A percentile compares a stretch with the other conserved stretches of the same genome.
phyloP scores from a whole-genome alignment of 2,888 invertebrate species.

The Drosophila gaucha region DNA sequence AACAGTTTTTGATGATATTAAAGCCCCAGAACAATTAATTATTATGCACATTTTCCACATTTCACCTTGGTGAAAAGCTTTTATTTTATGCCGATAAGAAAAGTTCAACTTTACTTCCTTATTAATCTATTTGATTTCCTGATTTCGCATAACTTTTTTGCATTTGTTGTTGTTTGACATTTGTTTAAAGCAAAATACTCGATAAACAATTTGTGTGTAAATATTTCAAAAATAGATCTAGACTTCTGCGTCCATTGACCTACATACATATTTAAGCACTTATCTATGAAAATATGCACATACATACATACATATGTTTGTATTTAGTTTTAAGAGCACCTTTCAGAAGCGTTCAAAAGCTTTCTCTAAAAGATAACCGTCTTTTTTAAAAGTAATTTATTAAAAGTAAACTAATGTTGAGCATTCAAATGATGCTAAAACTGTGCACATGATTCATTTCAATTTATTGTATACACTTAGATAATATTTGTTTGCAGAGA shows the following conservation, averaged over 20 bases:
- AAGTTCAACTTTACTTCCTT: background rate
- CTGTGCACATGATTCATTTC: background rate
- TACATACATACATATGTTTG: background rate
- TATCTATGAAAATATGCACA: conserved; percentile 1
- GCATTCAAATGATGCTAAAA: background rate
- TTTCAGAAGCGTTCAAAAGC: background rate
- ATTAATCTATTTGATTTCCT: background rate
- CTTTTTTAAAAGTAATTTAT: too few relatives aligned
- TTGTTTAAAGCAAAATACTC: background rate
- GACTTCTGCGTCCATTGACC: conserved; percentile 49
- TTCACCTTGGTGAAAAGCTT: background rate
- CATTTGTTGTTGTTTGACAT: conserved; percentile 31
- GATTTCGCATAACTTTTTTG: background rate
- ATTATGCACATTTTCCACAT: background rate
- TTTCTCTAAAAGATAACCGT: background rate
- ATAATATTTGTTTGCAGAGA: conserved; percentile 37
- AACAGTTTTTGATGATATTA: too few relatives aligned
- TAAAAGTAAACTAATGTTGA: background rate
- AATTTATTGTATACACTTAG: conserved; percentile 41
- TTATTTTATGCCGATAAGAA: too few relatives aligned
- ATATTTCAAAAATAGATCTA: conserved; percentile 36
- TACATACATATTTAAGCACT: conserved; percentile 30
- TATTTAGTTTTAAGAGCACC: background rate
- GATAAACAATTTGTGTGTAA: conserved; percentile 26
- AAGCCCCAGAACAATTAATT: too few relatives aligned